A percentile compares a stretch with the other conserved stretches of the same genome.
These are phyloP conservation scores for Heterohyrax brucei DNA, from an alignment of 2,797 vertebrate genomes.

Conservation along the genomic window DNA sequence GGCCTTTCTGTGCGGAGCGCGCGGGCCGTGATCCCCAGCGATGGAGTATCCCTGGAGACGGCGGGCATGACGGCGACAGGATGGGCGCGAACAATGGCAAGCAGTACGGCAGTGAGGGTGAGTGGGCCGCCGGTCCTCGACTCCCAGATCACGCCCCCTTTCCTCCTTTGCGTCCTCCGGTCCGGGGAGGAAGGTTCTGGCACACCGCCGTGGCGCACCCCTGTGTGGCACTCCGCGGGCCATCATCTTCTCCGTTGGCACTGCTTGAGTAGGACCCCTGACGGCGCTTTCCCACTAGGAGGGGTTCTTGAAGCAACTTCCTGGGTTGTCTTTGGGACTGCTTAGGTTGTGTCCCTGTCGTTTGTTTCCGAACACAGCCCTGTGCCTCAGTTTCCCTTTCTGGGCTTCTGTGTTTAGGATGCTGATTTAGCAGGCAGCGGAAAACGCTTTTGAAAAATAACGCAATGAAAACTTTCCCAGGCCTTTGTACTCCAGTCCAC, in stretches of 20 bases:
- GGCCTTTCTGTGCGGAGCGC: slow-evolving; percentile 75
- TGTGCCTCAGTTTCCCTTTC: slow-evolving; percentile 57
- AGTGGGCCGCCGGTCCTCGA: slow-evolving; percentile 86
- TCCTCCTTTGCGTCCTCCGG: background rate
- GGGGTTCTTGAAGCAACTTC: slow-evolving; percentile 1
- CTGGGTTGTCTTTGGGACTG: slow-evolving; percentile 26
- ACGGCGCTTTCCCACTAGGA: background rate
- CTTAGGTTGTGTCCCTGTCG: background rate
- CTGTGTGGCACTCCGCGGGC: background rate
- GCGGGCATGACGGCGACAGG: slow-evolving; percentile 96
- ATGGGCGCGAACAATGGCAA: slow-evolving; percentile 99
- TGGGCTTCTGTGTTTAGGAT: slow-evolving; percentile 26
- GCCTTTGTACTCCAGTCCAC: slow-evolving; percentile 75
- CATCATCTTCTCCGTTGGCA: background rate
- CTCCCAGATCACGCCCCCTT: background rate
- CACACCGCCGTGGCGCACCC: slow-evolving; percentile 8
- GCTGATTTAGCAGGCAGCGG: slow-evolving; percentile 40
- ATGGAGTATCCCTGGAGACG: slow-evolving; percentile 83
- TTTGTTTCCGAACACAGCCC: background rate
- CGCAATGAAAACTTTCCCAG: slow-evolving; percentile 77
- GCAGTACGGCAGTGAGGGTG: slow-evolving; percentile 98
- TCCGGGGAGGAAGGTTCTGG: slow-evolving; percentile 2
- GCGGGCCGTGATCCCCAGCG: slow-evolving; percentile 81
- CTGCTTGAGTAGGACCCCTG: background rate
- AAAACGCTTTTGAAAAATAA: slow-evolving; percentile 61